Conservation (phyloP, 2,797 vertebrate species). For the Onychomys arenicola region DNA sequence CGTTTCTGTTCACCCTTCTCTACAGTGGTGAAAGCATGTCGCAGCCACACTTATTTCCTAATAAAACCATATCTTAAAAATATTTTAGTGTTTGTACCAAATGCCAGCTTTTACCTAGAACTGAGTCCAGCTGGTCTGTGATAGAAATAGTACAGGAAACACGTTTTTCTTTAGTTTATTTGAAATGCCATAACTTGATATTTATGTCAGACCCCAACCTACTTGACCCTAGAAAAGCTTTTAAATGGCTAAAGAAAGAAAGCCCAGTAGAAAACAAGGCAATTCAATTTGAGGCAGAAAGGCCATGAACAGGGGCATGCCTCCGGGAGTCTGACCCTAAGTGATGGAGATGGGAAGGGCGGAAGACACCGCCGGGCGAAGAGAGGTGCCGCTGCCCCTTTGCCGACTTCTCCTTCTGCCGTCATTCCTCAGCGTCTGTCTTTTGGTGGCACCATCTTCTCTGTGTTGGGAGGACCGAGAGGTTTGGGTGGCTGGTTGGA, state of each 20-base stretch:
- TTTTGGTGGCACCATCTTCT: background rate
- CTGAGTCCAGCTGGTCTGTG: background rate
- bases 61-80: constrained; percentile 40
- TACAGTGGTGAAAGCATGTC: constrained; percentile 4
- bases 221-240: constrained; percentile 1
- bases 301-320: background rate
- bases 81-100: constrained; percentile 12
- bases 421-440: background rate
- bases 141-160: constrained; percentile 23
- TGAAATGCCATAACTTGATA: constrained; percentile 45
- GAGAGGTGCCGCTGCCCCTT: background rate
- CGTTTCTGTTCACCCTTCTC: constrained; percentile 41
- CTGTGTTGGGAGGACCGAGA: constrained; percentile 5
- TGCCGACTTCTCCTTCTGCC: background rate
- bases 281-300: constrained; percentile 31
- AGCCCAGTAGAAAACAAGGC: constrained; percentile 2
- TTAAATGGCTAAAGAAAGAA: constrained; percentile 27
- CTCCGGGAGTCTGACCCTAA: background rate
- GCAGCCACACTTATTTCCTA: constrained; percentile 31
- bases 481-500: background rate
- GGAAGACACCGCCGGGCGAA: background rate
- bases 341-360: too few relatives aligned
- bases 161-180: constrained; percentile 5
- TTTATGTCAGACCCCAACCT: constrained; percentile 1
- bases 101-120: background rate